Evolutionary conservation across 1,140 invertebrate genomes (phyloP).

Genomic region (Saxidomus purpurata): DNA sequence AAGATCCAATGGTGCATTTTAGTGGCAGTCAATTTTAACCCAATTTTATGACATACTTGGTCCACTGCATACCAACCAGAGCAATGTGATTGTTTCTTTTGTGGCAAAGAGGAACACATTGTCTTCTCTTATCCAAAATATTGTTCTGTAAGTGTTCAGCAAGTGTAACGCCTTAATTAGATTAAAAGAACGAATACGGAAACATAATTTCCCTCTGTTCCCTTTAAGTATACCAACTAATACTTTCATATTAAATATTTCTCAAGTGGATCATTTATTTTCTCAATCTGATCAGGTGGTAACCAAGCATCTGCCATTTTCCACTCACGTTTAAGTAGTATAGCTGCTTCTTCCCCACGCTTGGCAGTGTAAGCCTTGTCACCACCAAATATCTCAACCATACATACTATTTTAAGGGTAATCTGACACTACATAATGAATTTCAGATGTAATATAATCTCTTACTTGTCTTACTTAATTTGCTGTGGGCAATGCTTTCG

Average conservation of each 20-base stretch:
- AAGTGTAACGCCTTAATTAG: neutral
- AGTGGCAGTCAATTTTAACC: neutral
- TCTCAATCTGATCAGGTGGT: too few species aligned
- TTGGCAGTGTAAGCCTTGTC: slow-evolving; percentile 54
- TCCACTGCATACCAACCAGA: slow-evolving; percentile 41
- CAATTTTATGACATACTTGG: neutral
- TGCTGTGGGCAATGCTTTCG: neutral
- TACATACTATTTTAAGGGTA: slow-evolving; percentile 35
- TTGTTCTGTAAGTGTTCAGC: neutral
- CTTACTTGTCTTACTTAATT: neutral
- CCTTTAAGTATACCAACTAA: too few species aligned
- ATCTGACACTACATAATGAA: neutral
- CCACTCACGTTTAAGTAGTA: slow-evolving; percentile 37
- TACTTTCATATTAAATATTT: too few species aligned
- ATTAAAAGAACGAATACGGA: neutral
- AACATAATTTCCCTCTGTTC: neutral
- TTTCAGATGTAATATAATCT: neutral
- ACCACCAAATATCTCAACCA: slow-evolving; percentile 53
- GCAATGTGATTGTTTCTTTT: slow-evolving; percentile 1
- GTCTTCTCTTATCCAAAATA: neutral
- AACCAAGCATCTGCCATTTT: slow-evolving; percentile 6
- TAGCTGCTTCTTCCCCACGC: slow-evolving; percentile 57
- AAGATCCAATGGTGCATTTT: slow-evolving; percentile 15
- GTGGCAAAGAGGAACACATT: slow-evolving; percentile 1
- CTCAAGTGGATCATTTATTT: too few species aligned